These are phyloP conservation scores for Solen grandis DNA, from an alignment of 1,140 invertebrate genomes.

Conservation along the genomic window DNA sequence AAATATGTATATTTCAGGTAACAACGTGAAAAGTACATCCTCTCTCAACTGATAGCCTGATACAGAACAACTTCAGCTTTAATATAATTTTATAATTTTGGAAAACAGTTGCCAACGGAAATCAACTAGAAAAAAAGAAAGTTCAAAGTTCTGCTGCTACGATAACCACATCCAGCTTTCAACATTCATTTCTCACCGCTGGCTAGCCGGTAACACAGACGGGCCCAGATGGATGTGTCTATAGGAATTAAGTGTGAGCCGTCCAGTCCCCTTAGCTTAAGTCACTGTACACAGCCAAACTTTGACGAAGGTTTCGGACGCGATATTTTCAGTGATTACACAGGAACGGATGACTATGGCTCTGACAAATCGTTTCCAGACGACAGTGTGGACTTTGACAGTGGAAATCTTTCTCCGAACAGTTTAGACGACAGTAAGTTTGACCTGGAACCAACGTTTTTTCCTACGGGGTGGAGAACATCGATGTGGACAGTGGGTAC, in stretches of 20 bases:
- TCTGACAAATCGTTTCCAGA: slow-evolving; percentile 75
- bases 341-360: slow-evolving; percentile 73
- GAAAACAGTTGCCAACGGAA: too few species aligned
- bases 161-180: too few species aligned
- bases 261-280: slow-evolving; percentile 71
- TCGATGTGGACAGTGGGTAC: slow-evolving; percentile 72
- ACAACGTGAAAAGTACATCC: too few species aligned
- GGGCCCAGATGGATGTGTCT: slow-evolving; percentile 75
- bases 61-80: too few species aligned
- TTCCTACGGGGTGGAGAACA: slow-evolving; percentile 62
- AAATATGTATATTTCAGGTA: too few species aligned
- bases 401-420: slow-evolving; percentile 76
- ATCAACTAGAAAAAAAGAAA: too few species aligned
- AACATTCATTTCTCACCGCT: too few species aligned
- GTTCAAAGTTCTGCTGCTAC: too few species aligned
- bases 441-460: slow-evolving; percentile 60
- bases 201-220: background rate
- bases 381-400: slow-evolving; percentile 71
- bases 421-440: slow-evolving; percentile 71
- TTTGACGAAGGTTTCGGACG: slow-evolving; percentile 76
- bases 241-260: slow-evolving; percentile 76
- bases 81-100: too few species aligned
- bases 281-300: slow-evolving; percentile 72
- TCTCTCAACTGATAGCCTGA: too few species aligned
- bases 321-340: slow-evolving; percentile 75